Evolutionary conservation across 2,113 vertebrate species (phyloP), one percentile per base, ranked within the genome.

Genomic region (Nesogale talazaci): DNA sequence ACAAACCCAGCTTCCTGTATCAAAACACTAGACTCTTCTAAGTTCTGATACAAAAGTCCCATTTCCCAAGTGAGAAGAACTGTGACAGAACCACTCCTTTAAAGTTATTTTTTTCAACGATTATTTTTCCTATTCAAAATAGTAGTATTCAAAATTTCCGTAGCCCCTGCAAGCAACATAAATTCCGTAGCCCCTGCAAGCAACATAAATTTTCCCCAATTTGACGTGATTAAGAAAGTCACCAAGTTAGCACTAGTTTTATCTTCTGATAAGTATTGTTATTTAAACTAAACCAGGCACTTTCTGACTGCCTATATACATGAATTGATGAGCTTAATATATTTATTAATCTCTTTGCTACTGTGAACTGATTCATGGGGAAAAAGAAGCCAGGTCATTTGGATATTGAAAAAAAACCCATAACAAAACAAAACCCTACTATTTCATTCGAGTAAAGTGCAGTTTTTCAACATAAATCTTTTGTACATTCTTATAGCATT

Each of bases 381-480:
- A n/a, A 8, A 38, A 34, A 87, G 31, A 94, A 91, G 75, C 46
- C 81, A 81, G 42, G 6, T 52, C 10, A 9, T 78, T 42, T 82
- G 22, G 83, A 69, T 86, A n/a, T 14, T 57, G 22, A 88, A 90
- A 17, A 56, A 70, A 87, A 20, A 9, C n/a, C n/a, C n/a, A n/a
- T n/a, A n/a, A n/a, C n/a, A 20, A 78, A 46, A 46, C 42, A 78
- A 46, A 46, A 5, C 46, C 46, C 46, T 11, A 6, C 46, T 17
- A 0, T 52, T 52, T 89, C 40, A 52, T 46, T 82, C 59, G 59
- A 12, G 6, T 82, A 75, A 76, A 9, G 46, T 42, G 6, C 14
- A 72, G 27, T 46, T 92, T 94, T 91, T 72, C 65, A 46, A 36
- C 79, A 75, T 69, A 36, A 90, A 46, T n/a, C 6, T 86, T 46